These are phyloP conservation scores for Leucozona laternaria DNA, from an alignment of 2,888 invertebrate genomes.

Conservation along the genomic window DNA sequence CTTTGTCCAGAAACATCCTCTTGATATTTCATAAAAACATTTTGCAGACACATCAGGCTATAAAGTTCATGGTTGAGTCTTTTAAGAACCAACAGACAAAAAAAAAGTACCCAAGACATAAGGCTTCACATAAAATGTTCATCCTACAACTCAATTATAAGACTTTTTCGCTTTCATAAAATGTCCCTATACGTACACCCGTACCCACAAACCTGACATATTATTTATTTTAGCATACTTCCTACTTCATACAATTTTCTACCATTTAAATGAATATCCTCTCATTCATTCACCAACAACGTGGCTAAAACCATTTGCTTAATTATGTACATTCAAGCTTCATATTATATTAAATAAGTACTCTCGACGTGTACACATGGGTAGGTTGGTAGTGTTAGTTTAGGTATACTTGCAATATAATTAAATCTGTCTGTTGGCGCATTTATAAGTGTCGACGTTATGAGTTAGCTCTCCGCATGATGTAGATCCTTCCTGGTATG, in stretches of 20 bases:
- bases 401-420: conserved; percentile 12
- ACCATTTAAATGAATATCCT: conserved; percentile 30
- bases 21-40: not conserved
- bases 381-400: too few relatives aligned
- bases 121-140: not conserved
- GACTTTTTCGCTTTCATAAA: not conserved
- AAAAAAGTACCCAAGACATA: not conserved
- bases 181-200: not conserved
- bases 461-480: conserved; percentile 40
- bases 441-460: conserved; percentile 52
- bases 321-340: conserved; percentile 60
- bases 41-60: not conserved
- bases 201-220: not conserved
- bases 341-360: conserved; percentile 45
- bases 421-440: conserved; percentile 58
- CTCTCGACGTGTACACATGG: not conserved
- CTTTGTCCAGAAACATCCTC: not conserved
- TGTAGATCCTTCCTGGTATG: not conserved
- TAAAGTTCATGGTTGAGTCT: conserved; percentile 26
- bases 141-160: not conserved
- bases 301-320: conserved; percentile 58
- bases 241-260: not conserved
- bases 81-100: not conserved
- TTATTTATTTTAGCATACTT: not conserved
- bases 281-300: conserved; percentile 32